Percentiles rank a stretch among this genome's conserved stretches.
phyloP scores from a whole-genome alignment of 2,113 vertebrate species.

The Caracal caracal region DNA sequence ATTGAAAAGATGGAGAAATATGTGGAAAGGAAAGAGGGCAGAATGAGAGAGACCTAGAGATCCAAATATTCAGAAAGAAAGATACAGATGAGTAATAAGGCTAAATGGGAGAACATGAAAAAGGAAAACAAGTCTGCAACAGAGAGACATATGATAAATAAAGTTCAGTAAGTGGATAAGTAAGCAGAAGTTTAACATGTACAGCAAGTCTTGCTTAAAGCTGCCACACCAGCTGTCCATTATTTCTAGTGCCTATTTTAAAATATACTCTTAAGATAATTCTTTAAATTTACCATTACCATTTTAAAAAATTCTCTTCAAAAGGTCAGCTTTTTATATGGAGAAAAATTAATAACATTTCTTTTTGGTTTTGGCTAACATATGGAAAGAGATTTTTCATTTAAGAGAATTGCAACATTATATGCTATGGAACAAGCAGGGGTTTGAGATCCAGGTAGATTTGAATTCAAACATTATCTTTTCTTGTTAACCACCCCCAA shows the following conservation, averaged over 20 bases:
- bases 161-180: background rate
- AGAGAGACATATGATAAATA: background rate
- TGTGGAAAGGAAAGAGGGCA: background rate
- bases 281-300: background rate
- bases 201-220: background rate
- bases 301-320: background rate
- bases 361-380: background rate
- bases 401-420: background rate
- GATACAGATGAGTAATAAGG: background rate
- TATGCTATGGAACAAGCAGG: background rate
- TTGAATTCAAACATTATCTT: background rate
- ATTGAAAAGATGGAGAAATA: background rate
- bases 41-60: background rate
- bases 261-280: background rate
- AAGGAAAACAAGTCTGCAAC: background rate
- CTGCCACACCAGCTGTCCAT: background rate
- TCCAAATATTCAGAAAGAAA: background rate
- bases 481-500: background rate
- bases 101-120: background rate
- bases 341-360: background rate
- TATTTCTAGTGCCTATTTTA: slow-evolving; percentile 30
- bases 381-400: background rate
- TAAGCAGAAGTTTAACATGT: background rate
- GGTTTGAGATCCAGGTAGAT: background rate
- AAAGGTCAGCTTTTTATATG: slow-evolving; percentile 6